phyloP scores from a whole-genome alignment of 2,888 invertebrate genomes.

The Aphrophora alni region DNA sequence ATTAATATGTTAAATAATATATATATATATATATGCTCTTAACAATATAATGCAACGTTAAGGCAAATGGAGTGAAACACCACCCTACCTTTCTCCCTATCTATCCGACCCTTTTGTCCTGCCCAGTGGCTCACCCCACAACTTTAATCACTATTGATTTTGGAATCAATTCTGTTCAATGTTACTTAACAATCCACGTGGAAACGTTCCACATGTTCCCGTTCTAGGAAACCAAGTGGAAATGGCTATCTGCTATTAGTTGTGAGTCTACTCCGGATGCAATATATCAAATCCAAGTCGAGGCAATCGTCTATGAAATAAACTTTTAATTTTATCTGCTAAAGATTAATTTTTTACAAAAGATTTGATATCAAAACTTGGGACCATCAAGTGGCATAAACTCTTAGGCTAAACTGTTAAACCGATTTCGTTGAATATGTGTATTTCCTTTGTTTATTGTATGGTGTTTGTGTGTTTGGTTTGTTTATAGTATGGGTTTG shows the following conservation, averaged over 20 bases:
- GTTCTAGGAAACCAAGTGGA: not conserved
- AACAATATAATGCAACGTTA: not conserved
- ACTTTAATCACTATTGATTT: conserved; percentile 9
- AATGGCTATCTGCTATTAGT: not conserved
- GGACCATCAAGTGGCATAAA: too few relatives aligned
- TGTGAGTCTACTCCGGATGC: not conserved
- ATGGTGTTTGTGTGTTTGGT: too few relatives aligned
- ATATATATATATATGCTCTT: not conserved
- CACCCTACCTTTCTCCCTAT: not conserved
- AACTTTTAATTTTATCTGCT: not conserved
- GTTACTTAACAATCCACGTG: conserved; percentile 9
- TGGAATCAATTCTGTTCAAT: not conserved
- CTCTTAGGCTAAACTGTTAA: too few relatives aligned
- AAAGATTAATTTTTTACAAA: too few relatives aligned
- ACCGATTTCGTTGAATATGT: too few relatives aligned
- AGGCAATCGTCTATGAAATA: not conserved
- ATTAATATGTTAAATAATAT: too few relatives aligned
- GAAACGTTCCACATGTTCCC: not conserved
- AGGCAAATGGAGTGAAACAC: conserved; percentile 7
- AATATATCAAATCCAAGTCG: not conserved
- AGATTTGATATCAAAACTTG: too few relatives aligned
- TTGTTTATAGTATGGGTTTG: too few relatives aligned
- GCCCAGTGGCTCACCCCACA: not conserved
- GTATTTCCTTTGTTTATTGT: too few relatives aligned
- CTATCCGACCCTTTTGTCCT: not conserved